Percentiles rank a stretch among this genome's conserved stretches.
Evolutionary conservation across 92 coral and sea anemone species (phyloP).

Genomic region (Paragorgia papillata): DNA sequence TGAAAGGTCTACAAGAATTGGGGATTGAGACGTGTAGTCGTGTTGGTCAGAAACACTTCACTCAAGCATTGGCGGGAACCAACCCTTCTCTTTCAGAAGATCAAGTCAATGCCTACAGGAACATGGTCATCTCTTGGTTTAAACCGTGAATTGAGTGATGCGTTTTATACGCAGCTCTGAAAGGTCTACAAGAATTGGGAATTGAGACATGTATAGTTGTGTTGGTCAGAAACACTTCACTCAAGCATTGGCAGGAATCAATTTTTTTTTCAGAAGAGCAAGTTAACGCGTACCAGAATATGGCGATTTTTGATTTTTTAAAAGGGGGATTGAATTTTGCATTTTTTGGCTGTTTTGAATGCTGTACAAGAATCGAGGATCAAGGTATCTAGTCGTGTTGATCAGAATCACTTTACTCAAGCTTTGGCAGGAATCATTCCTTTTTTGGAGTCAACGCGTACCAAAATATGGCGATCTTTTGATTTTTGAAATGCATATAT

Average conservation of each 20-base stretch:
- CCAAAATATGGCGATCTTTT: slow-evolving; percentile 39
- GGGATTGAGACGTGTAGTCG: slow-evolving; percentile 63
- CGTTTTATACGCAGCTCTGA: slow-evolving; percentile 92
- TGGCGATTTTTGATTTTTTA: slow-evolving; percentile 1
- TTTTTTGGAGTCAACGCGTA: slow-evolving; percentile 73
- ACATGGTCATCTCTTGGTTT: slow-evolving; percentile 18
- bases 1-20: slow-evolving; percentile 77
- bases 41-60: slow-evolving; percentile 81
- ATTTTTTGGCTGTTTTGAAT: slow-evolving; percentile 75
- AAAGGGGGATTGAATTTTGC: not conserved
- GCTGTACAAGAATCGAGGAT: slow-evolving; percentile 84
- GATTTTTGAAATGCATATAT: no score
- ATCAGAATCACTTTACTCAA: slow-evolving; percentile 74
- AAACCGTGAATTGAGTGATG: no score
- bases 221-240: slow-evolving; percentile 69
- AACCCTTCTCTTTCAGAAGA: slow-evolving; percentile 69
- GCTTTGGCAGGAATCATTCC: slow-evolving; percentile 78
- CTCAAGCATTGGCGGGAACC: slow-evolving; percentile 68
- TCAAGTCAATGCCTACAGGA: slow-evolving; percentile 60
- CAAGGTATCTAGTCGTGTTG: slow-evolving; percentile 58
- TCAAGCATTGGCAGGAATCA: slow-evolving; percentile 66
- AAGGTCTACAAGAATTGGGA: slow-evolving; percentile 79
- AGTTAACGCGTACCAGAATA: slow-evolving; percentile 57
- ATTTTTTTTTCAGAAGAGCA: slow-evolving; percentile 66
- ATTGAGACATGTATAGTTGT: slow-evolving; percentile 62